These are phyloP conservation scores for Gymnorhina tibicen DNA, from an alignment of 2,113 vertebrate genomes.

Conservation along the genomic window DNA sequence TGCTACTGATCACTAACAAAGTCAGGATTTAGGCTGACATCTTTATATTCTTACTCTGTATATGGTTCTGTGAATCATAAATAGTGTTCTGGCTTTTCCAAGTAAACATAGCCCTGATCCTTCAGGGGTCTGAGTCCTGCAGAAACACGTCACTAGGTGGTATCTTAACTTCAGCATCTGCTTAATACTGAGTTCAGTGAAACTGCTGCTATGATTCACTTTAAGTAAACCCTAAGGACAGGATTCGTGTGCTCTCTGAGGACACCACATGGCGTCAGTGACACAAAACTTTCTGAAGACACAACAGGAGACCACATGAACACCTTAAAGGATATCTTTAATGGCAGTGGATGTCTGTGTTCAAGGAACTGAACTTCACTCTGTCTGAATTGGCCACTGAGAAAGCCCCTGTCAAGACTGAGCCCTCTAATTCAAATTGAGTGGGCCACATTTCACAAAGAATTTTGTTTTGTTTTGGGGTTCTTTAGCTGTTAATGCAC, in stretches of 20 bases:
- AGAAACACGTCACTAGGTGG: background rate
- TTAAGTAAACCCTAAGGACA: background rate
- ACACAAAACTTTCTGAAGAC: background rate
- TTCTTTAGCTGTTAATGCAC: background rate
- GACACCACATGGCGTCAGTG: accelerated
- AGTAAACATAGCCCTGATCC: background rate
- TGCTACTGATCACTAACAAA: background rate
- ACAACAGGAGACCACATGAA: background rate
- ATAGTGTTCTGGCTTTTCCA: background rate
- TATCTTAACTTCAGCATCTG: background rate
- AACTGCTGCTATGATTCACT: background rate
- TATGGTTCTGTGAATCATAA: background rate
- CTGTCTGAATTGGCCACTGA: background rate
- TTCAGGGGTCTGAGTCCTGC: background rate
- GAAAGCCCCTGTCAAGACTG: background rate
- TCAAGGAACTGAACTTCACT: background rate
- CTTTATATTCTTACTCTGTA: background rate
- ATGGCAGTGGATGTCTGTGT: background rate
- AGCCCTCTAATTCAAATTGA: background rate
- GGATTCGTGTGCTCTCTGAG: background rate
- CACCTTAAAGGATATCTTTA: background rate
- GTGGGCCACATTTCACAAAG: background rate
- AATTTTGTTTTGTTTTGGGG: no score
- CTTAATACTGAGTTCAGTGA: background rate
- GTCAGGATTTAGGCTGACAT: background rate